Evolutionary conservation across 2,797 vertebrate species (phyloP), one percentile per base, ranked within the genome.

Genomic region (Heliangelus exortis): DNA sequence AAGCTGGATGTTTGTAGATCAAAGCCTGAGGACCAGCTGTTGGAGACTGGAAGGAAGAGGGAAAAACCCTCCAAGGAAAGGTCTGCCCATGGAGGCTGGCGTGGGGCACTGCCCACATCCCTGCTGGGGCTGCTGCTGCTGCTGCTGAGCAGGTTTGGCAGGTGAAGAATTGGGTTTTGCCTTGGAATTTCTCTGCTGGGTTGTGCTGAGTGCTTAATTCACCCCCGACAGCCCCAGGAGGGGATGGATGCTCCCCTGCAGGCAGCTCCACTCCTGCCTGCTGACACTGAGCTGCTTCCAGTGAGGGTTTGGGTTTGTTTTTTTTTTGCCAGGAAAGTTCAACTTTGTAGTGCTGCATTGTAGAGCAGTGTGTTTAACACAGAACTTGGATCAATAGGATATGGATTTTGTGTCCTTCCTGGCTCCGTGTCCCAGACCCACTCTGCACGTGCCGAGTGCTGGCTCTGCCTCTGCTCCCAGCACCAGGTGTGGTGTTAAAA

Each of bases 61-160:
- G 18, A 45, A 45, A 45, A 19, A 41, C 19, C 16, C 45, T 45
- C 16, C 45, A 19, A 45, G 45, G 19, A 45, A 45, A 45, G 45
- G 7, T 45, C 45, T 20, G 18, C 15, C 43, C 7, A 6, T 45
- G 45, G 45, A 18, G 45, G 45, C 19, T 17, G 19, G 45, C 7
- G 7, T 45, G 45, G 19, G 19, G 45, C 9, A 39, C 36, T 29
- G 39, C 15, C 45, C 28, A 7, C 20, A 6, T 8, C 47, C 21
- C 68, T 26, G 48, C 47, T 3, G 7, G 2, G 28, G 12, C 47
- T 47, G 47, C 47, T 47, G 47, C 13, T 47, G 47, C 13, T 15
- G 45, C 45, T 20, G 4, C 28, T 5, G 1, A 8, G 12, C 12
- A 10, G n/a, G 1, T 15, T 33, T 1, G 0, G 8, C 33, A 16